A percentile compares a stretch with the other conserved stretches of the same genome.
These are phyloP conservation scores for Bilobella aurantiaca DNA, from an alignment of 1,140 invertebrate species.

Conservation along the genomic window DNA sequence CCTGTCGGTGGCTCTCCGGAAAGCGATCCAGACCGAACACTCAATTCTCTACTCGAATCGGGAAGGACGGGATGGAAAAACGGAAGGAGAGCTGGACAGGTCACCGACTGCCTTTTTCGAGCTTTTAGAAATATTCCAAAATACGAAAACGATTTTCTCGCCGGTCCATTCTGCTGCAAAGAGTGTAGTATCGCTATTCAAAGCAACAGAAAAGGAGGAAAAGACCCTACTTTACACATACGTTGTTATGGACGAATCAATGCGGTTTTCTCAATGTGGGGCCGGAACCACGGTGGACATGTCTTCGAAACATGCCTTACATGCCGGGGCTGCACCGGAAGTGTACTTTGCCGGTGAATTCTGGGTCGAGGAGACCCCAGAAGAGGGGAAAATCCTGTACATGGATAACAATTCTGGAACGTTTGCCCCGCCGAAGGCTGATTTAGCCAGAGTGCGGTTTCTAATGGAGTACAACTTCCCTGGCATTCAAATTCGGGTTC, in stretches of 20 bases:
- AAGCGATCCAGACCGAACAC: not conserved
- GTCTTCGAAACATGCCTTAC: slow-evolving; percentile 11
- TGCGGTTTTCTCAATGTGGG: slow-evolving; percentile 5
- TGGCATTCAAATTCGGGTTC: not conserved
- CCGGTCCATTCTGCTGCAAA: not conserved
- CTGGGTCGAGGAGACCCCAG: not conserved
- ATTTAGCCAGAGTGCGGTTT: not conserved
- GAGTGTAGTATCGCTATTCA: not conserved
- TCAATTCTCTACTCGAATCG: slow-evolving; percentile 9
- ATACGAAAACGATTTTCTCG: not conserved
- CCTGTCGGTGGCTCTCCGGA: not conserved
- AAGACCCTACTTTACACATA: slow-evolving; percentile 4
- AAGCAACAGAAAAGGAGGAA: not conserved
- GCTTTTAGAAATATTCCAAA: not conserved
- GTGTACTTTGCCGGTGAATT: slow-evolving; percentile 13
- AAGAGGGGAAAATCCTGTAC: not conserved
- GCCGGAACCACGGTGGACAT: slow-evolving; percentile 7
- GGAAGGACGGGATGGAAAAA: not conserved
- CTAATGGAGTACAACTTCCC: slow-evolving; percentile 11
- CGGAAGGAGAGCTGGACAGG: not conserved
- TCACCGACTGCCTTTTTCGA: not conserved
- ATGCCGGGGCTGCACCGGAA: slow-evolving; percentile 9
- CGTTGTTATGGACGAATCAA: slow-evolving; percentile 1
- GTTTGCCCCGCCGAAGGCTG: slow-evolving; percentile 2
- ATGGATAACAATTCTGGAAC: slow-evolving; percentile 16